Base-by-base conservation (phyloP, 2,888 invertebrate genomes). In the Cryptocheilus praepositus region DNA sequence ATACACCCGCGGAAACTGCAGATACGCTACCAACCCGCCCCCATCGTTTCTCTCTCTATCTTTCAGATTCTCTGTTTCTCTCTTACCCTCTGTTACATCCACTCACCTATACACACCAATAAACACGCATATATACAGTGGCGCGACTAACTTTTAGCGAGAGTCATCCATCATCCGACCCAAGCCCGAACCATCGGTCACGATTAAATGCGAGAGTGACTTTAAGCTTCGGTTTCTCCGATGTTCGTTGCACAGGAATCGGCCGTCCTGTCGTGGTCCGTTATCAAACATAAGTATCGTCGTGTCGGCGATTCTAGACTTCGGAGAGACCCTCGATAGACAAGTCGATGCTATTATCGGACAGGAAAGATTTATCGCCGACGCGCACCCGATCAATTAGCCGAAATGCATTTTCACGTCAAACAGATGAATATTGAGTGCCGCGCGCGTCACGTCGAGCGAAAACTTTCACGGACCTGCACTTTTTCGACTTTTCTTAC, bases 1-100 rank as follows among this genome's bases (percentile, higher is more conserved):
- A 72, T 67, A 60, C 61, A 52, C 46, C 64, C 59, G 60, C 56
- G 60, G 61, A 62, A 63, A 61, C 59, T 60, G 60, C 57, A 66
- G 58, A 55, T 36, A 36, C 36, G 56, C 56, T 18, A 56, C 36
- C 36, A 18, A 36, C 55, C 56, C 25, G 16, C 56, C 43, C 18
- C 46, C 16, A n/a, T 28, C 36, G 18, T 16, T 11, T 36, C 36
- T 36, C 36, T 36, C 54, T 54, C 16, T 25, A 7, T 36, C 28
- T 16, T 8, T 18, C 54, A 19, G 15, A n/a, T 1, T 55, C 16
- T 36, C 18, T 11, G 3, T 55, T n/a, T 16, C 54, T 16, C 36
- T 16, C 36, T 2, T 11, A 7, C 3, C 3, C 28, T 28, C 28
- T 46, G 15, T 15, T 3, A 11, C 46, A 4, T 7, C 19, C 15